Evolutionary conservation across 2,113 vertebrate genomes (phyloP).

Genomic region (Chauna torquata): DNA sequence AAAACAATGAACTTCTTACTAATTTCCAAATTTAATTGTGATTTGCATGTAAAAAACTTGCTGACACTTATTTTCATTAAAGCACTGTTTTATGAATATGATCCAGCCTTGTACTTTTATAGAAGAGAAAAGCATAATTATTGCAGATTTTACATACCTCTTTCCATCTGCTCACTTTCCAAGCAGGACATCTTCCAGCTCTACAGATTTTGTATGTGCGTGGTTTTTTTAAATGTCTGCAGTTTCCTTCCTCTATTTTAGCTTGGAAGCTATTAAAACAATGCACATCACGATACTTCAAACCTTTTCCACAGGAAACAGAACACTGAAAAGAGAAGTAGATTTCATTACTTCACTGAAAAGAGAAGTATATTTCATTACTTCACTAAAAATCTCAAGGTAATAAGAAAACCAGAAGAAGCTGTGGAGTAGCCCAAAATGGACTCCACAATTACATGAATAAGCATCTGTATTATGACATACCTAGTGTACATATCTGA

Average conservation of each 20-base stretch:
- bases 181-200: conserved; percentile 84
- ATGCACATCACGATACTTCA: conserved; percentile 85
- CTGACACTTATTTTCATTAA: neutral
- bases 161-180: conserved; percentile 89
- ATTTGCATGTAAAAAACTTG: neutral
- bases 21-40: neutral
- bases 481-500: fast-evolving
- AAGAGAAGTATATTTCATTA: conserved; percentile 18
- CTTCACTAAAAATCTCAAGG: neutral
- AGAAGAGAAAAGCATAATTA: neutral
- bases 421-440: neutral
- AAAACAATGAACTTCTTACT: neutral
- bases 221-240: conserved; percentile 83
- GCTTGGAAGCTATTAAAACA: conserved; percentile 81
- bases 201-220: conserved; percentile 85
- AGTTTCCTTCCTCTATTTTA: conserved; percentile 80
- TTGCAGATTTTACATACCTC: conserved; percentile 78
- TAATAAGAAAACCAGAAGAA: neutral
- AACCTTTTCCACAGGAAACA: conserved; percentile 90
- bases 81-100: neutral
- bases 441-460: neutral
- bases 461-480: neutral
- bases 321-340: conserved; percentile 84
- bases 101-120: neutral
- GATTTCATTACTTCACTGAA: neutral